Evolutionary conservation across 2,797 vertebrate genomes (phyloP).

Genomic region (Cuculus canorus): DNA sequence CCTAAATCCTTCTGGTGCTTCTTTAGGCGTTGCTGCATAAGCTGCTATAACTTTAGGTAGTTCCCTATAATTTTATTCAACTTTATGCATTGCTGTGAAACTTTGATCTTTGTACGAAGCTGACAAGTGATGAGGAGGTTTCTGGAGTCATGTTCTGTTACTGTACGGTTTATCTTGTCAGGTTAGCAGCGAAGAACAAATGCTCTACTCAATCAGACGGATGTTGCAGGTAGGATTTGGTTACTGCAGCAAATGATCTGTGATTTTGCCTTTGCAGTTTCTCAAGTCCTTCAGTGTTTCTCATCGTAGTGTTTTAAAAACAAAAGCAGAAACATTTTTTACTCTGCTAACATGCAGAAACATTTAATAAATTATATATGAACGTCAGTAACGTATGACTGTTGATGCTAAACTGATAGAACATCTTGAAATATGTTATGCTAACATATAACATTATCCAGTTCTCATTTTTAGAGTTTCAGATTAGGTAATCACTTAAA

Average conservation of each 20-base stretch:
- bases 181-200: background rate
- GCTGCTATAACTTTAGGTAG: background rate
- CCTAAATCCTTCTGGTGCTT: background rate
- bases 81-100: background rate
- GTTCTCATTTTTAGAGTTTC: background rate
- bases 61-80: background rate
- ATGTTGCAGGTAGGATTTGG: conserved; percentile 9
- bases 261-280: background rate
- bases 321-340: background rate
- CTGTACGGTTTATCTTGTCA: background rate
- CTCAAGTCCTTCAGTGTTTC: background rate
- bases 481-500: background rate
- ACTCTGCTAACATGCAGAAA: background rate
- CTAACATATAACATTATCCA: background rate
- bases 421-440: background rate
- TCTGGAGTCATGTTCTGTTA: background rate
- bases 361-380: background rate
- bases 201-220: background rate
- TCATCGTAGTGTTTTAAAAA: background rate
- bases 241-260: background rate
- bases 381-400: background rate
- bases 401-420: background rate
- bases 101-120: background rate
- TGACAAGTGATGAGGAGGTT: background rate
- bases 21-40: background rate